Evolutionary conservation across 2,113 vertebrate species (phyloP), one percentile per base, ranked within the genome.

Genomic region (Pyrgilauda ruficollis): DNA sequence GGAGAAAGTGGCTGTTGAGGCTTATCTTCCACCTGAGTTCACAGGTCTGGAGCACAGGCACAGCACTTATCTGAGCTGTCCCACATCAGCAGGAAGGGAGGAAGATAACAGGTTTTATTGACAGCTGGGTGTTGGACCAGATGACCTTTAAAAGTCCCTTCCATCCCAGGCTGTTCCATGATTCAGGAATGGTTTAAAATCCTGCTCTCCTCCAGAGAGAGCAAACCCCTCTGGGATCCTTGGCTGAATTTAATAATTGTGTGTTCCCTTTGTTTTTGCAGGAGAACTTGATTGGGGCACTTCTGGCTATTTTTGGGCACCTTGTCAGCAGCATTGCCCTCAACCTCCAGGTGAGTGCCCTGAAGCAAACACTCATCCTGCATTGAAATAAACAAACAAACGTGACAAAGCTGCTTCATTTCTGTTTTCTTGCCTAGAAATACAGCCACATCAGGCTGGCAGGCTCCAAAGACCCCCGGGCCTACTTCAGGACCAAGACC

Each of bases 221-320:
- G 79, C 55, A 72, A 24, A 61, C 37, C 39, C 24, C 39, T 75
- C 22, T 11, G 24, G 16, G 4, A 39, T 49, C 70, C 63, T 58
- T 33, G 76, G 35, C 19, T 70, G 10, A 44, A 33, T 35, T 19
- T 64, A 59, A 53, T 15, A 8, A 14, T 63, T 93, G 20, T 43
- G 61, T 41, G 22, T 94, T 69, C 90, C 27, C 33, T 95, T 93
- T 81, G 21, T 41, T 56, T 67, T 93, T 95, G 24, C 94, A 99
- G 99, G 99, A 99, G 75, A 99, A 99, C 94, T 96, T 99, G 94
- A 99, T 99, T 12, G 99, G 99, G 15, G 99, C 99, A 18, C 97
- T 99, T 50, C 97, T 99, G 76, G 99, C 99, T 7, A 99, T 99
- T 92, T 99, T 99, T 82, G 99, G 99, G 46, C 99, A 99, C 64